Percentiles rank a stretch among this genome's conserved stretches.
These are phyloP conservation scores for Gallinago undulata DNA, from an alignment of 2,113 vertebrate genomes.

Conservation along the genomic window DNA sequence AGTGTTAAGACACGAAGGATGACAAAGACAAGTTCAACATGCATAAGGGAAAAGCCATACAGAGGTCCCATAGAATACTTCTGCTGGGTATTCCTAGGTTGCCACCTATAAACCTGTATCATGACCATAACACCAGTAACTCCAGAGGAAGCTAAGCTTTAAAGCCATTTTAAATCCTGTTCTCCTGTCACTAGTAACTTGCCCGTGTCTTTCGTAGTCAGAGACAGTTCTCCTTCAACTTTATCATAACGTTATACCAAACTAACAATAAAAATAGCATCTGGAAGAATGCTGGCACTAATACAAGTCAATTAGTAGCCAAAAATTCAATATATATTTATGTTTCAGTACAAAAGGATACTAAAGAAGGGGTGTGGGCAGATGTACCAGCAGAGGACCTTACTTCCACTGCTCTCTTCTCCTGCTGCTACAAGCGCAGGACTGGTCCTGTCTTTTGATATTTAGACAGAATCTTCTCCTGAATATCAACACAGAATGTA, in stretches of 20 bases:
- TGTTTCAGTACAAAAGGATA: neutral
- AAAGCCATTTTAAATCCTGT: neutral
- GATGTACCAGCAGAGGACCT: neutral
- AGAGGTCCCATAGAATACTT: neutral
- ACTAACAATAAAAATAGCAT: neutral
- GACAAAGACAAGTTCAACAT: neutral
- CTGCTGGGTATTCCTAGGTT: neutral
- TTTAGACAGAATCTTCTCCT: neutral
- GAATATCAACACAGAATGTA: neutral
- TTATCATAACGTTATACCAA: neutral
- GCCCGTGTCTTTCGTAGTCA: neutral
- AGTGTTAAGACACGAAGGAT: neutral
- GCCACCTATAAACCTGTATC: neutral
- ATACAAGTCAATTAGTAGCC: neutral
- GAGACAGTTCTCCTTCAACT: rapidly evolving
- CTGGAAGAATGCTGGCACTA: neutral
- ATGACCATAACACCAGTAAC: neutral
- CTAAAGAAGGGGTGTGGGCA: neutral
- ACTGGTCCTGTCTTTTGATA: neutral
- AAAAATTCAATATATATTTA: neutral
- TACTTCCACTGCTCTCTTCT: neutral
- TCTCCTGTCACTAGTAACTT: neutral
- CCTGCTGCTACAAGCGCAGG: neutral
- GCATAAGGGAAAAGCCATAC: neutral
- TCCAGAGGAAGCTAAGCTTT: neutral